phyloP scores from a whole-genome alignment of 2,113 vertebrate species.

The Scomber japonicus region DNA sequence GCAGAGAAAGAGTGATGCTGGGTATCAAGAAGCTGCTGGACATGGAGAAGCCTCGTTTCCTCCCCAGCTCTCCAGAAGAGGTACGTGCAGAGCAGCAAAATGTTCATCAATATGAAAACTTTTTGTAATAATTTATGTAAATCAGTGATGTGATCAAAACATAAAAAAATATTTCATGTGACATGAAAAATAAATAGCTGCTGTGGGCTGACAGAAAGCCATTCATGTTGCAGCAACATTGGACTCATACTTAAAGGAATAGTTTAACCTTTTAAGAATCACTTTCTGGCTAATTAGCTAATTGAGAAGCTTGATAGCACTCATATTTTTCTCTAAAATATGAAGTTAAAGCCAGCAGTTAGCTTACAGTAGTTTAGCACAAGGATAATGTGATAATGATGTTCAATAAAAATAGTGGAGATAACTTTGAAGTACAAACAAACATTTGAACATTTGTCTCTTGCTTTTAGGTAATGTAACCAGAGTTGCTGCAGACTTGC shows the following conservation, averaged over 20 bases:
- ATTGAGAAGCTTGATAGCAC: too few species aligned
- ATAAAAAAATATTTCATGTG: too few species aligned
- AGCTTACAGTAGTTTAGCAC: too few species aligned
- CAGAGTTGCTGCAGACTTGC: slow-evolving; percentile 17
- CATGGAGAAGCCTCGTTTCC: slow-evolving; percentile 85
- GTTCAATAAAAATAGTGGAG: not conserved
- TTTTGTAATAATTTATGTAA: not conserved
- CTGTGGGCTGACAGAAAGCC: too few species aligned
- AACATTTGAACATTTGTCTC: not conserved
- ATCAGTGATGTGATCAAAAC: not conserved
- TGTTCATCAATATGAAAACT: not conserved
- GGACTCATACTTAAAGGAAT: too few species aligned
- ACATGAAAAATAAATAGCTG: too few species aligned
- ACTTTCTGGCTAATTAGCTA: not conserved
- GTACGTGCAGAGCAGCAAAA: slow-evolving; percentile 71
- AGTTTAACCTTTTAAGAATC: not conserved
- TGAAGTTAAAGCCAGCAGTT: too few species aligned
- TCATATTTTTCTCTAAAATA: too few species aligned
- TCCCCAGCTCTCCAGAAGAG: slow-evolving; percentile 87
- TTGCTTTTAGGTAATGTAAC: not conserved
- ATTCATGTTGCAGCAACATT: too few species aligned
- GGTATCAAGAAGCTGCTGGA: slow-evolving; percentile 92
- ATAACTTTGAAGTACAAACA: not conserved
- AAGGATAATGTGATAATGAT: too few species aligned
- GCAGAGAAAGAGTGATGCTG: slow-evolving; percentile 89